Base-by-base conservation (phyloP, 2,797 vertebrate species). In the Poeciliopsis turneri region DNA sequence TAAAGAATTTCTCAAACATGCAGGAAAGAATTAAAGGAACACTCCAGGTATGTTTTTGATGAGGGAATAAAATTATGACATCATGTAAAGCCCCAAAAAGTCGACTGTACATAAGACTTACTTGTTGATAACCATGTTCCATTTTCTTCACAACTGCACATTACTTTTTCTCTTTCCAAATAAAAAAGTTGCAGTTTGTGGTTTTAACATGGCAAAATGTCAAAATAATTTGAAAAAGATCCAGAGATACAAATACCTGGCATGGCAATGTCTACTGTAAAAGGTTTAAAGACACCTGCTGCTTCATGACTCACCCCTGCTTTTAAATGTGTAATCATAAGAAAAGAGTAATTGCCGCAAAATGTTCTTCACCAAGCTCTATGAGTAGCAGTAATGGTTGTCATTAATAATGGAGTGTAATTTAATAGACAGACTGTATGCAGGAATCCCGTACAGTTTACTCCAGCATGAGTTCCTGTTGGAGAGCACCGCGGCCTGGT, bases 401-500 rank as follows among this genome's bases (percentile, higher is more conserved):
- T 85, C 69, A n/a, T 30, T 78, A 55, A 70, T 46, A n/a, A 46
- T 15, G 12, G 12, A 43, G 39, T 70, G 43, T 45, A 16, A 66
- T 55, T 66, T 61, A n/a, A 1, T 28, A 51, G 76, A 76, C 71
- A 53, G 66, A 74, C 41, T 47, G 43, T 57, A 74, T 76, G 80
- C 73, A 82, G 82, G 76, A 77, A 77, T 78, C 69, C 76, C 36
- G 36, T 57, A 59, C 76, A 43, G 75, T 39, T 77, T 41, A 73
- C 46, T 57, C 74, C 79, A 41, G 72, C 51, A 23, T 20, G 13
- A 74, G 43, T 71, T 73, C 43, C 69, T 70, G 33, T 43, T 23
- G 73, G 75, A 47, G 72, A 64, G 51, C 23, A 18, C 77, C 36
- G 13, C 25, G 64, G 75, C 81, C 86, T 91, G 89, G 74, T 84